Percentiles rank a stretch among this genome's conserved stretches.
phyloP scores from a whole-genome alignment of 2,888 invertebrate species.

The Troglohyphantes excavatus region DNA sequence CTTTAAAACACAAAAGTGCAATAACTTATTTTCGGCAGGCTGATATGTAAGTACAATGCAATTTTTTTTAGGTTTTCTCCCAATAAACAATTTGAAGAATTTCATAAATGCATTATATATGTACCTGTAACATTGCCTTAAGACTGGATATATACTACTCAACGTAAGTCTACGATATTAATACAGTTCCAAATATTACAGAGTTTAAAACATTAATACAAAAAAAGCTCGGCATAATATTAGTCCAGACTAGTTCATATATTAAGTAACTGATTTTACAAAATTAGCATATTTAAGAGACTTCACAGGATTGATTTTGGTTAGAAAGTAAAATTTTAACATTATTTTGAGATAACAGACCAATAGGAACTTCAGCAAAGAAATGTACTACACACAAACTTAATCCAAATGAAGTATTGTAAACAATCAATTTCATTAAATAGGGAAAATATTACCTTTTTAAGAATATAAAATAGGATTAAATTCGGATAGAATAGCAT shows the following conservation, averaged over 20 bases:
- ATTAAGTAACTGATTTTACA: constrained; percentile 50
- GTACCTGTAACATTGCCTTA: not conserved
- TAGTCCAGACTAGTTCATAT: constrained; percentile 48
- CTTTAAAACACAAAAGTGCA: not conserved
- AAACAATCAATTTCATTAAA: not conserved
- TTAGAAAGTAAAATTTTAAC: constrained; percentile 6
- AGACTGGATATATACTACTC: not conserved
- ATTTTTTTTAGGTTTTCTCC: constrained; percentile 17
- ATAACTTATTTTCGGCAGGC: not conserved
- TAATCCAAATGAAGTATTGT: not conserved
- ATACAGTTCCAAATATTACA: constrained; percentile 6
- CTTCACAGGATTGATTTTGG: constrained; percentile 5
- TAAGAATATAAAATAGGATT: not conserved
- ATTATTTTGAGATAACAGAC: not conserved
- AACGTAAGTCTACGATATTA: not conserved
- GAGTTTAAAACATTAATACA: constrained; percentile 39
- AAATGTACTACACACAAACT: not conserved
- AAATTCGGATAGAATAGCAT: constrained; percentile 35
- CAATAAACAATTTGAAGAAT: not conserved
- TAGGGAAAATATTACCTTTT: not conserved
- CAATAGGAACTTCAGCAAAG: constrained; percentile 42
- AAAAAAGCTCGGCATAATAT: constrained; percentile 37
- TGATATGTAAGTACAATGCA: constrained; percentile 60
- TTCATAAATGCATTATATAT: not conserved
- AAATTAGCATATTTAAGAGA: constrained; percentile 8